These are phyloP conservation scores for Gryllus bimaculatus DNA, from an alignment of 1,140 invertebrate species.

Conservation along the genomic window DNA sequence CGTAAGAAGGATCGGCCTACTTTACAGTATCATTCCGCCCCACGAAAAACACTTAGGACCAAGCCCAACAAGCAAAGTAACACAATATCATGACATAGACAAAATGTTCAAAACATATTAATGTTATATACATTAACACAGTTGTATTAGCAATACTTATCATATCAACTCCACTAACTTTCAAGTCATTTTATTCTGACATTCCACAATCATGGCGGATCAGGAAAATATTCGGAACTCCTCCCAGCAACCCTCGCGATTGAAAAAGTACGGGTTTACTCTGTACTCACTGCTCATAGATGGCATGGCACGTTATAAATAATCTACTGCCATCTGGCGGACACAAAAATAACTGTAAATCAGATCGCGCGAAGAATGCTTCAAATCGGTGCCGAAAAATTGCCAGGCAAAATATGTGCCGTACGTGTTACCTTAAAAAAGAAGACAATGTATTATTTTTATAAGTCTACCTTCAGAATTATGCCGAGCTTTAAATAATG, in stretches of 20 bases:
- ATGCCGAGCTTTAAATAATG: too few relatives aligned
- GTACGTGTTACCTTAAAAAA: too few relatives aligned
- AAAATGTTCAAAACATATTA: background rate
- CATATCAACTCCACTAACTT: background rate
- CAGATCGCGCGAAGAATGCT: too few relatives aligned
- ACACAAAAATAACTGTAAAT: too few relatives aligned
- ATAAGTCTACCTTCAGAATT: too few relatives aligned
- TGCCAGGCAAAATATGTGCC: too few relatives aligned
- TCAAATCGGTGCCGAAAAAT: too few relatives aligned
- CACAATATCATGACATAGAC: background rate
- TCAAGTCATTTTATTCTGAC: background rate
- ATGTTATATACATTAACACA: background rate
- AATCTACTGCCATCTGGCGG: background rate
- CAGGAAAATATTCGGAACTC: background rate
- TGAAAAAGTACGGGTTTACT: background rate
- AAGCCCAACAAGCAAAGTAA: background rate
- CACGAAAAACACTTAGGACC: conserved; percentile 11
- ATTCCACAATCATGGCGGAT: conserved; percentile 11
- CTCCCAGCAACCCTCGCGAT: background rate
- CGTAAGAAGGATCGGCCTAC: conserved; percentile 8
- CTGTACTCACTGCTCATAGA: background rate
- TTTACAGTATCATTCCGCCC: conserved; percentile 17
- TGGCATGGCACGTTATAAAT: background rate
- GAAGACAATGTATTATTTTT: too few relatives aligned
- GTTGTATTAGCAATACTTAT: background rate